Base-by-base conservation (phyloP, 2,113 vertebrate species). In the Ptychochromis oligacanthus region DNA sequence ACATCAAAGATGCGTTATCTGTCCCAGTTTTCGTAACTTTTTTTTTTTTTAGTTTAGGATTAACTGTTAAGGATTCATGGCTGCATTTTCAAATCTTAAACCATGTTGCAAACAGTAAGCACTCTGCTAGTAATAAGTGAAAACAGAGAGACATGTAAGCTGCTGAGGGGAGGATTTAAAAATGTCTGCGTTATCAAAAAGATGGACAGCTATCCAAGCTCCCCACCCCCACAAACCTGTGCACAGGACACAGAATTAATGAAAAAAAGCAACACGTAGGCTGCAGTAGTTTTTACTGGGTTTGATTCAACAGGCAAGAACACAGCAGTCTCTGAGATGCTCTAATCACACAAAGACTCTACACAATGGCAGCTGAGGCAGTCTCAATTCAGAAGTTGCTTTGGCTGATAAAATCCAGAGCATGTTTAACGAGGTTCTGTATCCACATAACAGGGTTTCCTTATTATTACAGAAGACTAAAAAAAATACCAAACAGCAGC, bases 171-270 rank as follows among this genome's bases (percentile, higher is more conserved):
- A 34, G 58, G 31, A 62, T 52, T n/a, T 79, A 54, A 46, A 57
- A 67, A 12, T 67, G 38, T 75, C 31, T 75, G 10, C 4, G 15
- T 34, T 67, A 56, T 60, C 26, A 31, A 58, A 18, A 72, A 70
- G 62, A 78, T 28, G 61, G 62, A 78, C 14, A 2, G n/a, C 40
- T 17, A 24, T 38, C 22, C n/a, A 60, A 58, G 28, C 2, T 36
- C 55, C 12, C 0, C 81, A 54, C 54, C 12, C 17, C 54, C 62
- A 77, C 59, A 67, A 58, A 65, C 40, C 81, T 36, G 54, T 64
- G 74, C 38, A 36, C 7, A 8, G 22, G 59, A 43, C 52, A 34
- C 46, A 24, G 59, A 82, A 77, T 70, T 52, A 83, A 83, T 67
- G 43, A 38, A 78, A 43, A 49, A 67, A 52, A 59, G 60, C 81